Conservation (phyloP, 2,888 invertebrate genomes). For the Fragum fragum region DNA sequence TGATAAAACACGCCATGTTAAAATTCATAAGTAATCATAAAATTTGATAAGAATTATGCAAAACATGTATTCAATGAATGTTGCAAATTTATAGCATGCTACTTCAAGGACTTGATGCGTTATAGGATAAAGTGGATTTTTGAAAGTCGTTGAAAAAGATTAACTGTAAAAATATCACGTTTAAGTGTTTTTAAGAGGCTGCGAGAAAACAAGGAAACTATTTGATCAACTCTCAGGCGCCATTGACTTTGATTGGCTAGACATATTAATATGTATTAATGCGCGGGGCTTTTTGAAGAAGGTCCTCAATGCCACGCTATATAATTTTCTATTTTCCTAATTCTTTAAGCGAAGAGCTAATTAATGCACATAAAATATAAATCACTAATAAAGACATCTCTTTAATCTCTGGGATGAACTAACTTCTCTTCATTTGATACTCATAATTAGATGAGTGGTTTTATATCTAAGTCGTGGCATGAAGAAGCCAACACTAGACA, state of each 20-base stretch:
- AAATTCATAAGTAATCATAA: too few relatives aligned
- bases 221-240: slow-evolving; percentile 11
- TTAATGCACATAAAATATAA: slow-evolving; percentile 36
- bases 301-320: slow-evolving; percentile 4
- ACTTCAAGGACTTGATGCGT: too few relatives aligned
- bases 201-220: background rate
- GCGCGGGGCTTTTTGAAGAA: slow-evolving; percentile 29
- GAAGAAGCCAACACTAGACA: background rate
- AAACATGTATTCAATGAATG: too few relatives aligned
- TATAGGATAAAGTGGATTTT: too few relatives aligned
- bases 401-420: slow-evolving; percentile 25
- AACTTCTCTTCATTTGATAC: slow-evolving; percentile 20
- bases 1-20: too few relatives aligned
- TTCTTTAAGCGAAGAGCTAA: slow-evolving; percentile 15
- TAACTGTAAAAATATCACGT: background rate
- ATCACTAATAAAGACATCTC: slow-evolving; percentile 18
- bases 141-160: background rate
- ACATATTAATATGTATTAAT: slow-evolving; percentile 32
- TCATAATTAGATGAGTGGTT: slow-evolving; percentile 10
- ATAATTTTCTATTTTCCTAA: slow-evolving; percentile 28
- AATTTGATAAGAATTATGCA: too few relatives aligned
- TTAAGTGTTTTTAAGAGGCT: background rate
- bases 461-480: background rate
- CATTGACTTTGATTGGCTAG: slow-evolving; percentile 19
- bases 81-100: too few relatives aligned